Evolutionary conservation across 1,140 invertebrate genomes (phyloP), one percentile per base, ranked within the genome.

Genomic region (Spodoptera frugiperda): DNA sequence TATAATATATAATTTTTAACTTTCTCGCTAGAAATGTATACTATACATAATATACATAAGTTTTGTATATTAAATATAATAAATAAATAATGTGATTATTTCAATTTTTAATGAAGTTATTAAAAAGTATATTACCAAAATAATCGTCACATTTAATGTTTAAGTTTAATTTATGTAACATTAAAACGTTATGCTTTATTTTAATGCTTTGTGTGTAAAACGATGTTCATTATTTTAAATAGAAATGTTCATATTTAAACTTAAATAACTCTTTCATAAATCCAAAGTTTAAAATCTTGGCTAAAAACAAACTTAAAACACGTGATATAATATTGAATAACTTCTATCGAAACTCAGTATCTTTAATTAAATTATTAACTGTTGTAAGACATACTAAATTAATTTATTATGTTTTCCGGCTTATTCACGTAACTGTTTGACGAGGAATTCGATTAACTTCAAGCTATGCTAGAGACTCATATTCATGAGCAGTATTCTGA

Each of bases 111-210:
- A 57, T 57, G 68, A 72, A 72, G 53, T 59, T 73, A 73, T 73
- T 46, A 48, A 55, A 68, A 68, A 73, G 14, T 73, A 73, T 73
- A 73, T 73, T 73, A 73, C 71, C 71, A 75, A 67, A 78, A 78
- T 78, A 75, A 79, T 78, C 53, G 78, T 79, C 72, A 80, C 75
- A 80, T 77, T 78, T 55, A 77, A 53, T 63, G 48, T 76, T 76
- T 73, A 73, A 73, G 71, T 61, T 73, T 77, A 48, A 77, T 70
- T 77, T 77, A 70, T 77, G 51, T 48, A 39, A 72, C 53, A 12
- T 49, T 19, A 21, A 49, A 19, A 49, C 39, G 48, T 70, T 21
- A 61, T 53, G 53, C 39, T 68, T 74, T 76, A 73, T 61, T 71
- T 73, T 59, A 57, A 61, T 44, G 71, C 71, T 73, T 71, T 61